Evolutionary conservation across 2,113 vertebrate species (phyloP).

Genomic region (Manacus vitellinus): DNA sequence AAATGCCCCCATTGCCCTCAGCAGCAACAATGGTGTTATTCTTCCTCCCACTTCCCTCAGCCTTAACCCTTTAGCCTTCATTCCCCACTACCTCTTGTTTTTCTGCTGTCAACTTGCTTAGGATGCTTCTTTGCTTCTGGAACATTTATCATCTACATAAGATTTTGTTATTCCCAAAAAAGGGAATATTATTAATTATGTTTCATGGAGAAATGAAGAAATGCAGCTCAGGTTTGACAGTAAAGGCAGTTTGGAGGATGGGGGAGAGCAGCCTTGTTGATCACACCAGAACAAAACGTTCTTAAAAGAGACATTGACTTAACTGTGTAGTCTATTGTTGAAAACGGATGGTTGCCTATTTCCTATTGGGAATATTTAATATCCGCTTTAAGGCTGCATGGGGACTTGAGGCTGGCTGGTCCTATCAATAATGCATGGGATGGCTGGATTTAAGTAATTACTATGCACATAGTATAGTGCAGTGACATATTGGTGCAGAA

Average conservation of each 20-base stretch:
- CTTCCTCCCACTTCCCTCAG: neutral
- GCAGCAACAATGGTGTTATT: neutral
- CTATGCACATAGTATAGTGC: slow-evolving; percentile 32
- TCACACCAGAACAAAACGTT: neutral
- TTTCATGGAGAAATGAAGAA: neutral
- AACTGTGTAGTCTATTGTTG: neutral
- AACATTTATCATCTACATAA: neutral
- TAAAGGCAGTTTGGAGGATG: neutral
- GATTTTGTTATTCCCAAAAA: neutral
- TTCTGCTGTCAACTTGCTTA: neutral
- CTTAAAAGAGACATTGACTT: slow-evolving; percentile 12
- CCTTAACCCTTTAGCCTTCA: neutral
- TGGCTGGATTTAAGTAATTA: slow-evolving; percentile 50
- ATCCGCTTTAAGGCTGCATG: slow-evolving; percentile 29
- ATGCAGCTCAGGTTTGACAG: neutral
- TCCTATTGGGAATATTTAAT: slow-evolving; percentile 45
- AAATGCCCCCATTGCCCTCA: neutral
- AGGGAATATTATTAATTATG: neutral
- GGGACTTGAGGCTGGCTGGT: slow-evolving; percentile 37
- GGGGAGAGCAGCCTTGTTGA: neutral
- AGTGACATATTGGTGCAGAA: slow-evolving; percentile 54
- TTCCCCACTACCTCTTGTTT: neutral
- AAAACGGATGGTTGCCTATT: neutral
- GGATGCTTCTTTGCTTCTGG: neutral
- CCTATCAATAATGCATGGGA: slow-evolving; percentile 60